phyloP scores from a whole-genome alignment of 2,888 invertebrate genomes.

The Morinoia aosen region DNA sequence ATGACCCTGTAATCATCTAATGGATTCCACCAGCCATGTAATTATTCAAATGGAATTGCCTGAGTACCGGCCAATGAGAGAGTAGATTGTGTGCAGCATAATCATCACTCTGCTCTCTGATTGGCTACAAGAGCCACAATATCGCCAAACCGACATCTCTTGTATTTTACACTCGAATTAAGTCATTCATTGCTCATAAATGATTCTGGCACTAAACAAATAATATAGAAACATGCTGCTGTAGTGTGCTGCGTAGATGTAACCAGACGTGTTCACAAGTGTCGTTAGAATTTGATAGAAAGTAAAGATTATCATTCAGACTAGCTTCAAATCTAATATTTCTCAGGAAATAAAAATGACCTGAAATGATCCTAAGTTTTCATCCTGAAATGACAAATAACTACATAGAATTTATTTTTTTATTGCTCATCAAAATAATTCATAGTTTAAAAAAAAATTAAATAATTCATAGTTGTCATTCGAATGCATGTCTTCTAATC shows the following conservation, averaged over 20 bases:
- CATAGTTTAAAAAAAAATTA: too few relatives aligned
- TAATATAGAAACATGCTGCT: background rate
- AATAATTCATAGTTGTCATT: too few relatives aligned
- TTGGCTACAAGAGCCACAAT: background rate
- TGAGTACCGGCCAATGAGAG: slow-evolving; percentile 14
- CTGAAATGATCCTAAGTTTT: too few relatives aligned
- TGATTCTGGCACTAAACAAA: background rate
- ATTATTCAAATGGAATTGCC: slow-evolving; percentile 10
- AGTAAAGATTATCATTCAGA: too few relatives aligned
- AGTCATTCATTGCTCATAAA: background rate
- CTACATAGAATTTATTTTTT: too few relatives aligned
- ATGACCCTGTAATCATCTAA: slow-evolving; percentile 10
- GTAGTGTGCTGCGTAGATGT: background rate
- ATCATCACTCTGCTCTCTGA: background rate
- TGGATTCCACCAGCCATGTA: background rate
- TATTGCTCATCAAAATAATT: too few relatives aligned
- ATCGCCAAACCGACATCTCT: background rate
- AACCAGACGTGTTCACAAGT: too few relatives aligned
- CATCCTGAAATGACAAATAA: too few relatives aligned
- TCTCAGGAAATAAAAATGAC: too few relatives aligned
- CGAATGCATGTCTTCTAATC: too few relatives aligned
- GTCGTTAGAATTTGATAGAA: too few relatives aligned
- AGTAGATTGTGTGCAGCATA: background rate
- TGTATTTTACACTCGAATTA: background rate
- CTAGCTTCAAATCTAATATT: too few relatives aligned